Conservation (phyloP, 2,113 vertebrate species). For the Onychostoma macrolepis region DNA sequence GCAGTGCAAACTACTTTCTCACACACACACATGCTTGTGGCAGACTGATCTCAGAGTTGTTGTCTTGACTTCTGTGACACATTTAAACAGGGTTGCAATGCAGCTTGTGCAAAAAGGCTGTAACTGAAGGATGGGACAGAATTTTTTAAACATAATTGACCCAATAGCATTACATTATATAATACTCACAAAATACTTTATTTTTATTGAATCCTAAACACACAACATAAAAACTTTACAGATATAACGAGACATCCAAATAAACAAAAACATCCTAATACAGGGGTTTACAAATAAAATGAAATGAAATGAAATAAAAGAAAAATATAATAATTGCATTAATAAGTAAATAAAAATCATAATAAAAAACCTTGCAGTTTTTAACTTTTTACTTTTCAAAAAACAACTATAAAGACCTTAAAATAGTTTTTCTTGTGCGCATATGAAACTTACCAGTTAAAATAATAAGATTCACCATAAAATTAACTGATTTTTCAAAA, state of each 20-base stretch:
- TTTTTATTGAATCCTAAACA: background rate
- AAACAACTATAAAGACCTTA: no score
- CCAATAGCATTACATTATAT: background rate
- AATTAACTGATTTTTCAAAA: background rate
- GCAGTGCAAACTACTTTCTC: conserved; percentile 53
- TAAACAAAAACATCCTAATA: background rate
- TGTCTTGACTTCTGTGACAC: background rate
- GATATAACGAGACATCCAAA: background rate
- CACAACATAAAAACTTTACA: background rate
- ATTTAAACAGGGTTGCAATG: background rate
- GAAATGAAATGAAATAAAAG: no score
- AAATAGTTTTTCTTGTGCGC: no score
- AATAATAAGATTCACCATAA: background rate
- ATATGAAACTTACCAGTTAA: no score
- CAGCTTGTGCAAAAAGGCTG: background rate
- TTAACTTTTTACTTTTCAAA: no score
- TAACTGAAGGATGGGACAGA: background rate
- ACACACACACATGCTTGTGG: background rate
- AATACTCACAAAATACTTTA: background rate
- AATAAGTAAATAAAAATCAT: no score
- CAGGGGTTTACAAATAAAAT: background rate
- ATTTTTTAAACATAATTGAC: background rate
- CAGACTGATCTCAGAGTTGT: background rate
- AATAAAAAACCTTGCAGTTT: no score
- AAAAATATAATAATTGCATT: no score